These are phyloP conservation scores for Trachelipus rathkii DNA, from an alignment of 1,140 invertebrate genomes.

Conservation along the genomic window DNA sequence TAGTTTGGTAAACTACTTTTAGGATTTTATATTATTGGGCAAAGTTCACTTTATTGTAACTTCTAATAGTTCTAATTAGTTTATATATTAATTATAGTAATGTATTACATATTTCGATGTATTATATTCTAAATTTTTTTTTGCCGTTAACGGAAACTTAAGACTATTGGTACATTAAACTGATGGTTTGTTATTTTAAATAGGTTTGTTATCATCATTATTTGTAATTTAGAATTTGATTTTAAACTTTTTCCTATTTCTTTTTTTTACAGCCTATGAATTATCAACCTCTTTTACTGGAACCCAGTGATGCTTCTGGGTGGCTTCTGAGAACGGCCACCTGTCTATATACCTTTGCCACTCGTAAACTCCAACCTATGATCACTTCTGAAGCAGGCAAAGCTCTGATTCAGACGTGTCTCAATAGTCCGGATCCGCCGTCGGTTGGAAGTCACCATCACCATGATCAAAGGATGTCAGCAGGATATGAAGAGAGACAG, in stretches of 20 bases:
- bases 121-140: too few relatives aligned
- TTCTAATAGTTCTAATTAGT: too few relatives aligned
- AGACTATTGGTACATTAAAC: too few relatives aligned
- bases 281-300: constrained; percentile 97
- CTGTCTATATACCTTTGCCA: constrained; percentile 99
- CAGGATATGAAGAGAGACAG: constrained; percentile 94
- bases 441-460: constrained; percentile 53
- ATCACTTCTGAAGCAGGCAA: constrained; percentile 98
- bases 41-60: too few relatives aligned
- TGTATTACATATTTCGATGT: too few relatives aligned
- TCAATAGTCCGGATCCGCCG: constrained; percentile 93
- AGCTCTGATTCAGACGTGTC: constrained; percentile 95
- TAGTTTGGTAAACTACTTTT: too few relatives aligned
- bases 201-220: too few relatives aligned
- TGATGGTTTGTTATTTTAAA: too few relatives aligned
- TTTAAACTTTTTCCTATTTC: constrained; percentile 31
- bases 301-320: constrained; percentile 95
- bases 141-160: too few relatives aligned
- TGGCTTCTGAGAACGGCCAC: constrained; percentile 94
- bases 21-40: too few relatives aligned
- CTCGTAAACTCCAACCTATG: constrained; percentile 97
- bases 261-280: constrained; percentile 82
- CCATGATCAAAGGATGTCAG: constrained; percentile 90
- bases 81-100: too few relatives aligned
- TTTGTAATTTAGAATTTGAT: too few relatives aligned